Conservation (phyloP, 2,888 invertebrate species). For the Pegoplata infirma region DNA sequence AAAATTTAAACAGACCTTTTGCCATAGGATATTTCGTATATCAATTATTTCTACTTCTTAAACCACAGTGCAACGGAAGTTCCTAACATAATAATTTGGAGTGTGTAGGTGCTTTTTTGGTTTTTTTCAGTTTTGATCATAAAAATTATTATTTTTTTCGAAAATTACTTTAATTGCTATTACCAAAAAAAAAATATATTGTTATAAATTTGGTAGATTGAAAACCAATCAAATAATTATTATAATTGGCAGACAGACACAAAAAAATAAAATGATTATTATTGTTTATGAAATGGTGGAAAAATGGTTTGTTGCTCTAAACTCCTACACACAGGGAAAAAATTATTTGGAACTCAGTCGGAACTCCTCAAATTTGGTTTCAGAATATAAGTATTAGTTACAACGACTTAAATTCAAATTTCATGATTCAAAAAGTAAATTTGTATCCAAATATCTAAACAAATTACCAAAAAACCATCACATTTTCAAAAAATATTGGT, state of each 20-base stretch:
- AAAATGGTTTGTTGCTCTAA: constrained; percentile 22
- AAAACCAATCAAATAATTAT: constrained; percentile 54
- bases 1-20: too few species aligned
- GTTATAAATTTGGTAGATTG: constrained; percentile 2
- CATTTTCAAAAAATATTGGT: too few species aligned
- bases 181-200: not conserved
- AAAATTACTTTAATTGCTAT: constrained; percentile 52
- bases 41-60: not conserved
- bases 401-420: too few species aligned
- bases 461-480: too few species aligned
- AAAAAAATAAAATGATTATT: constrained; percentile 23
- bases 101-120: constrained; percentile 37
- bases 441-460: too few species aligned
- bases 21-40: too few species aligned
- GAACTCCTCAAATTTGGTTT: too few species aligned
- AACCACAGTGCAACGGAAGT: constrained; percentile 24
- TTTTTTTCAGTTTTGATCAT: not conserved
- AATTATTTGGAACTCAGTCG: too few species aligned
- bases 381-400: too few species aligned
- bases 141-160: constrained; percentile 5
- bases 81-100: not conserved
- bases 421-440: too few species aligned
- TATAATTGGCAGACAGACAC: constrained; percentile 49
- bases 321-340: too few species aligned
- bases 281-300: constrained; percentile 10